phyloP scores from a whole-genome alignment of 2,888 invertebrate species.

The Eupithecia tripunctaria region DNA sequence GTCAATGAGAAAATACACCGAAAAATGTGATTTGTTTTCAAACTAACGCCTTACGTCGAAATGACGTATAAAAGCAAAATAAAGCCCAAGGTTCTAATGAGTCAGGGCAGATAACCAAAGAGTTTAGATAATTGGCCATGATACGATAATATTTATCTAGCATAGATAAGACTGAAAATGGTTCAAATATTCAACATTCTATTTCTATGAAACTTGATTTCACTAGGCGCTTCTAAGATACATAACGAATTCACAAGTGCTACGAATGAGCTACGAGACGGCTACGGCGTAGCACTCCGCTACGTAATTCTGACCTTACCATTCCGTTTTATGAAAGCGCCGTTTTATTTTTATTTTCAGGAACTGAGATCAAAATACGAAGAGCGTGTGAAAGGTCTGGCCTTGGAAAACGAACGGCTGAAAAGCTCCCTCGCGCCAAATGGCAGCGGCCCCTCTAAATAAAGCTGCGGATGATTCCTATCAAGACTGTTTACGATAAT shows the following conservation, averaged over 20 bases:
- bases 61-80: too few relatives aligned
- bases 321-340: conserved; percentile 13
- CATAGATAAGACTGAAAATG: too few relatives aligned
- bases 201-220: background rate
- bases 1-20: too few relatives aligned
- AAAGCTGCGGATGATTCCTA: conserved; percentile 26
- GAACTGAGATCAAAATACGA: conserved; percentile 88
- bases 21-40: too few relatives aligned
- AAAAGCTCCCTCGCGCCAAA: conserved; percentile 52
- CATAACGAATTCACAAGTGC: background rate
- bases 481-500: conserved; percentile 38
- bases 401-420: conserved; percentile 79
- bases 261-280: conserved; percentile 9
- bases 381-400: conserved; percentile 84
- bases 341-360: conserved; percentile 61
- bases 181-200: background rate
- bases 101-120: too few relatives aligned
- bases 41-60: too few relatives aligned
- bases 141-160: too few relatives aligned
- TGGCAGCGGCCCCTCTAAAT: conserved; percentile 37
- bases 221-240: background rate
- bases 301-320: conserved; percentile 2
- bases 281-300: conserved; percentile 24
- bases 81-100: too few relatives aligned
- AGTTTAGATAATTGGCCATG: too few relatives aligned